Conservation (phyloP, 1,140 invertebrate species). For the Drosophila teissieri region DNA sequence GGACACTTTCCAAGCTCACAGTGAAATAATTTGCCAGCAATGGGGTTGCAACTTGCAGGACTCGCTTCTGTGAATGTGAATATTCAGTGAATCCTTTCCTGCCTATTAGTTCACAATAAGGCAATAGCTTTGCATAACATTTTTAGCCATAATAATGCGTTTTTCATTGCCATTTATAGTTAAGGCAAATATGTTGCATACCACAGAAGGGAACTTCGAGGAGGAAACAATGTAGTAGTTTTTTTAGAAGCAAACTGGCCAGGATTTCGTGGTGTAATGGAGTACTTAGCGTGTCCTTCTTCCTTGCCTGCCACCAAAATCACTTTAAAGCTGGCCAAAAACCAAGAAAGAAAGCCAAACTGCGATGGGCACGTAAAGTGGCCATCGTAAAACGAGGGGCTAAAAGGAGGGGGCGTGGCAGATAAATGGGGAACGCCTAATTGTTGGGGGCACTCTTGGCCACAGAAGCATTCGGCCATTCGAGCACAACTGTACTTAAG, state of each 20-base stretch:
- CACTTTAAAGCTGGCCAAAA: slow-evolving; percentile 31
- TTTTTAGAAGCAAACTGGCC: neutral
- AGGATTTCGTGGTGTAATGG: neutral
- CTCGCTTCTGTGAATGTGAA: no score
- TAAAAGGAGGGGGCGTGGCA: neutral
- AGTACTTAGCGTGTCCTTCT: slow-evolving; percentile 6
- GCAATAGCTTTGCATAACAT: no score
- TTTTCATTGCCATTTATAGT: no score
- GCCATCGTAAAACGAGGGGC: slow-evolving; percentile 39
- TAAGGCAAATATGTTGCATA: neutral
- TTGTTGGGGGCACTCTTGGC: slow-evolving; percentile 13
- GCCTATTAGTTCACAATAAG: no score
- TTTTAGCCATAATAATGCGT: no score
- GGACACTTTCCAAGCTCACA: slow-evolving; percentile 24
- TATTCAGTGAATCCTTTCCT: neutral
- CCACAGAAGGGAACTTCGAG: neutral
- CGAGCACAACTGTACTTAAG: slow-evolving; percentile 29
- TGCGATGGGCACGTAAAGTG: slow-evolving; percentile 43
- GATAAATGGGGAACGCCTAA: slow-evolving; percentile 22
- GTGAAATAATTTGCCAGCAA: neutral
- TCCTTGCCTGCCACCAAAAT: slow-evolving; percentile 1
- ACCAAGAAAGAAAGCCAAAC: neutral
- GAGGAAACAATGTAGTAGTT: neutral
- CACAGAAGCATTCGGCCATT: neutral
- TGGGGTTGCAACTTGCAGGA: neutral